Base-by-base conservation (phyloP, 2,888 invertebrate genomes). In the Halictus ligatus region DNA sequence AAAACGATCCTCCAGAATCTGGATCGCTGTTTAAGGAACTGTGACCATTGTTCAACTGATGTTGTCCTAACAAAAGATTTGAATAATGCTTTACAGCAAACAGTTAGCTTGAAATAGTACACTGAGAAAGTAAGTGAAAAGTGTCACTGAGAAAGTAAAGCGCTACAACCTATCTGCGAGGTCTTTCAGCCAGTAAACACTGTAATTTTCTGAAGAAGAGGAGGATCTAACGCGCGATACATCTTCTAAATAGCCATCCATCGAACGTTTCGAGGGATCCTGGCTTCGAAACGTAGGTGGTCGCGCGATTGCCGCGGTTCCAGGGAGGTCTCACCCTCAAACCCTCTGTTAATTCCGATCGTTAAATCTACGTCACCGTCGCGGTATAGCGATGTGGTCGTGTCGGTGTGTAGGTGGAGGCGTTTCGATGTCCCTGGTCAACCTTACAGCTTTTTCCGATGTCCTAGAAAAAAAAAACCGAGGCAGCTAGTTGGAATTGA, bases 261-360 rank as follows among this genome's bases (percentile, higher is more conserved):
- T 64, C 25, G 29, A 64, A 29, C 25, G 13, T 64, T 64, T 64
- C 64, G 29, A 64, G 64, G 29, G 29, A 64, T 29, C 15, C 25
- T 7, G 15, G 25, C n/a, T 29, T 15, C 15, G 54, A 69, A 69
- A 69, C 35, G 35, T 40, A 35, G 35, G 67, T 69, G 40, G 67
- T 10, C 67, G 29, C 67, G 67, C 35, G 35, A 35, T 40, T 29
- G 64, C 29, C 64, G 29, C 64, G 29, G 67, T 29, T 69, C 67
- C 64, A 29, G 64, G 67, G 35, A 69, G 40, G 40, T 69, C 35
- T 69, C 64, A 25, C 67, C 29, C 60, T 40, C 67, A 64, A 85
- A 80, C 74, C 80, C 77, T 75, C 77, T 75, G 48, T 79, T 80
- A 78, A 80, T 85, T 85, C 86, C 85, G 85, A 85, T 85, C 85